Evolutionary conservation across 1,140 invertebrate species (phyloP).

Genomic region (Eubasilissa regina): DNA sequence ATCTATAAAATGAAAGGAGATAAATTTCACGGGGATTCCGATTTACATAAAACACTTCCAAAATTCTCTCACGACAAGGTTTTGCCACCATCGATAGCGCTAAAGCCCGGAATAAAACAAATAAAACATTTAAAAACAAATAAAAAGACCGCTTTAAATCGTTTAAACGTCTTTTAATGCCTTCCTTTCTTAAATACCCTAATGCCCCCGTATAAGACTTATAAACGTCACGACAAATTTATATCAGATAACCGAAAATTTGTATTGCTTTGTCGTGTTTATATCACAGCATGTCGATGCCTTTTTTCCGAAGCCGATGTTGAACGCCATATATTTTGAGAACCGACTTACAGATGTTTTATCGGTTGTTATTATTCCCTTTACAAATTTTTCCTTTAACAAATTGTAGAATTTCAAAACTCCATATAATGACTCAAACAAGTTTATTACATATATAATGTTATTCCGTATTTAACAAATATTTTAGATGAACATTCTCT

Average conservation of each 20-base stretch:
- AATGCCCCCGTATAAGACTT: conserved; percentile 55
- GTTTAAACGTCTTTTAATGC: conserved; percentile 50
- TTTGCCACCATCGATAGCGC: conserved; percentile 40
- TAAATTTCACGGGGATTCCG: conserved; percentile 37
- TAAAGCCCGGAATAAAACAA: conserved; percentile 34
- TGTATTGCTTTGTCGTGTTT: conserved; percentile 55
- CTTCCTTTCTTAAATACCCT: conserved; percentile 52
- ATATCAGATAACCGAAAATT: conserved; percentile 60
- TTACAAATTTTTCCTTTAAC: conserved; percentile 1
- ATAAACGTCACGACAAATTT: conserved; percentile 60
- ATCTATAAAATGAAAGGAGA: conserved; percentile 36
- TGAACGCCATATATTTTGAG: conserved; percentile 38
- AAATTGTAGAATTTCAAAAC: conserved; percentile 6
- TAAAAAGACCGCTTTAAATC: conserved; percentile 44
- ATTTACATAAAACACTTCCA: conserved; percentile 45
- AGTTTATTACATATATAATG: neutral
- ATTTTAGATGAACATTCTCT: too few species aligned
- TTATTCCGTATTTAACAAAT: neutral
- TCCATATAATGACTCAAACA: neutral
- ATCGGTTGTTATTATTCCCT: conserved; percentile 4
- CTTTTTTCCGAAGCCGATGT: conserved; percentile 7
- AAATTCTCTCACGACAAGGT: conserved; percentile 14
- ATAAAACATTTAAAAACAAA: conserved; percentile 48
- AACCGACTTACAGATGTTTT: conserved; percentile 41
- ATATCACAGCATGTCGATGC: conserved; percentile 55